Percentiles rank a stretch among this genome's conserved stretches.
These are phyloP conservation scores for Perodicticus potto DNA, from an alignment of 2,797 vertebrate species.

Conservation along the genomic window DNA sequence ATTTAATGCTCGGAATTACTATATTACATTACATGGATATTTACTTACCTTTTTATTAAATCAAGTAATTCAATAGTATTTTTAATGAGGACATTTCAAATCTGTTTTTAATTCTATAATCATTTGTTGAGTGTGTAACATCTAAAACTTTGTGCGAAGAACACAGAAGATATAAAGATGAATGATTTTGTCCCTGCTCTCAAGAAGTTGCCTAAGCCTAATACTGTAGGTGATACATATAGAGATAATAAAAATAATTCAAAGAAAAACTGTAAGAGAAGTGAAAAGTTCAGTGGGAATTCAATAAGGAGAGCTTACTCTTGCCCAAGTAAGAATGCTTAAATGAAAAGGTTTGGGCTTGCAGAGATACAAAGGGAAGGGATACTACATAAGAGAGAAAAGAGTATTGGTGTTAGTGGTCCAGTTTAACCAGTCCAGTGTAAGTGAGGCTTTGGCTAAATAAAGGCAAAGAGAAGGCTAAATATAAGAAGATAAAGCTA, in stretches of 20 bases:
- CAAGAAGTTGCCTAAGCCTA: neutral
- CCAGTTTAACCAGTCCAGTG: neutral
- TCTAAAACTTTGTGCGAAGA: slow-evolving; percentile 38
- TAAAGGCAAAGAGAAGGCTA: neutral
- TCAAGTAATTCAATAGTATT: neutral
- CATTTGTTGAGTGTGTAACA: neutral
- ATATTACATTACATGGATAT: slow-evolving; percentile 11
- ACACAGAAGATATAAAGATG: slow-evolving; percentile 2
- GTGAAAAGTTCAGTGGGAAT: neutral
- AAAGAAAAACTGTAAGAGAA: slow-evolving; percentile 23
- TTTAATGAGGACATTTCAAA: neutral
- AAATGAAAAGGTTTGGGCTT: neutral
- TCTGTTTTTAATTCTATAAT: slow-evolving; percentile 15
- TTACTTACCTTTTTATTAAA: slow-evolving; percentile 16
- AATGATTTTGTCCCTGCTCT: neutral
- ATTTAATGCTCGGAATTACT: slow-evolving; percentile 47
- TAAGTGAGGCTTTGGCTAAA: neutral
- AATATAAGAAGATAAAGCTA: slow-evolving; percentile 18
- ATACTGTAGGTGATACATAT: neutral
- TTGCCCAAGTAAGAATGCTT: neutral
- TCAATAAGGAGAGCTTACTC: slow-evolving; percentile 11
- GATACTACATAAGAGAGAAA: neutral
- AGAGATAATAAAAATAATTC: slow-evolving; percentile 3
- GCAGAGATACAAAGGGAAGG: neutral
- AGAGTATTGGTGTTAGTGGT: neutral